Percentiles rank a stretch among this genome's conserved stretches.
These are phyloP conservation scores for Akabosia matsudoensis DNA, from an alignment of 1,140 invertebrate genomes.

Conservation along the genomic window DNA sequence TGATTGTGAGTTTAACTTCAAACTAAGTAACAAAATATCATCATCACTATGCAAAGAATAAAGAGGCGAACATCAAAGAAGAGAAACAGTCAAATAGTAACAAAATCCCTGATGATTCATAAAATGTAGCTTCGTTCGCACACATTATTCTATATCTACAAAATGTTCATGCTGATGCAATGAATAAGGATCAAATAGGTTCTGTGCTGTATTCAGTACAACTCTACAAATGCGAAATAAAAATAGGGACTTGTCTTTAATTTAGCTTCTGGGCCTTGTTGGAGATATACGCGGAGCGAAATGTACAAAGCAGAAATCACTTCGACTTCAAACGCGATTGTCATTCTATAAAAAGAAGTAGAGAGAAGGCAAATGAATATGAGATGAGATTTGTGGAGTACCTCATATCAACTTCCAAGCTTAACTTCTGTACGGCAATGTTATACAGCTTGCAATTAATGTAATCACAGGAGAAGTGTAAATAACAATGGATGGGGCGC, in stretches of 20 bases:
- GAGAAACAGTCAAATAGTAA: not conserved
- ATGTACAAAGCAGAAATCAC: not conserved
- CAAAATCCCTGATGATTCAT: constrained; percentile 22
- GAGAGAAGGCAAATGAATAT: not conserved
- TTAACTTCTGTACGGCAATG: not conserved
- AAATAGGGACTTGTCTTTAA: not conserved
- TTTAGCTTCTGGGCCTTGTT: not conserved
- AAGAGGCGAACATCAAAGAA: not conserved
- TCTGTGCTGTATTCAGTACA: too few relatives aligned
- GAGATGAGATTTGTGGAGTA: not conserved
- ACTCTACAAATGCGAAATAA: not conserved
- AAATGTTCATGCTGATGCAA: not conserved
- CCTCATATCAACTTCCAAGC: not conserved
- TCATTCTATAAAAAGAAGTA: too few relatives aligned
- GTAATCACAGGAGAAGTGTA: not conserved
- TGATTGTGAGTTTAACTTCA: too few relatives aligned
- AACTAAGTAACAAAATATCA: not conserved
- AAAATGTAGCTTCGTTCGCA: not conserved
- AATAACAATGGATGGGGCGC: not conserved
- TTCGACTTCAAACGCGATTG: not conserved
- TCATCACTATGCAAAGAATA: too few relatives aligned
- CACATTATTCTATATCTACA: not conserved
- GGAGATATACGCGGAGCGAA: not conserved
- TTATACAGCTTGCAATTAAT: not conserved
- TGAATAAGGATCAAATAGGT: too few relatives aligned